Evolutionary conservation across 2,888 invertebrate species (phyloP).

Genomic region (Chloroclystis v-ata): DNA sequence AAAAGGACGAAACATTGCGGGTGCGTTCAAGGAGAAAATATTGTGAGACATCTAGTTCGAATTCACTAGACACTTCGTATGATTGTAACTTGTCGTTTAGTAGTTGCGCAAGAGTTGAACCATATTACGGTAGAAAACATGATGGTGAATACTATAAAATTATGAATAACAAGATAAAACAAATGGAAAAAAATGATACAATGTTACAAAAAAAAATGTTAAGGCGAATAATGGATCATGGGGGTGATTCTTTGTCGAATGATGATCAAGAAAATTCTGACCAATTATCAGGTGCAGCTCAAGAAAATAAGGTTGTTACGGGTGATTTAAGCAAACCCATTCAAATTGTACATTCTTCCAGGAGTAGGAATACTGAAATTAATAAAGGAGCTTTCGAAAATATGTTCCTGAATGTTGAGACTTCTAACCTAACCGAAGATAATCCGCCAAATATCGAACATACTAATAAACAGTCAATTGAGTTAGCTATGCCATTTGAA

Average conservation of each 20-base stretch:
- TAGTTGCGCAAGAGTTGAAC: conserved; percentile 45
- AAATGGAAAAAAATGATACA: conserved; percentile 58
- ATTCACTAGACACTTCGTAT: too few species aligned
- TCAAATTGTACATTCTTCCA: too few species aligned
- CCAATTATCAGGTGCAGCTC: too few species aligned
- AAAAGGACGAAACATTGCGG: neutral
- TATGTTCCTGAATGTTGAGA: too few species aligned
- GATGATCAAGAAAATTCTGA: neutral
- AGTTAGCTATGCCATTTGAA: conserved; percentile 12
- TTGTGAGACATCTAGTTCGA: too few species aligned
- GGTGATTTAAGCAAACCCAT: too few species aligned
- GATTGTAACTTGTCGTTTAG: neutral
- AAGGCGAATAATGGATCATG: conserved; percentile 8
- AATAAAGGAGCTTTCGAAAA: too few species aligned
- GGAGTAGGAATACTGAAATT: too few species aligned
- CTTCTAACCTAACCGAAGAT: neutral
- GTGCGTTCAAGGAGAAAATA: too few species aligned
- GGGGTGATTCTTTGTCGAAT: neutral
- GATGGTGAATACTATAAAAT: conserved; percentile 44
- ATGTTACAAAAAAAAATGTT: conserved; percentile 46
- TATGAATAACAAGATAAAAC: conserved; percentile 50
- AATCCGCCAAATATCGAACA: neutral
- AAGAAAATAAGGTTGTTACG: too few species aligned
- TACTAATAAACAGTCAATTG: neutral
- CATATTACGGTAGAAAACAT: conserved; percentile 50